A percentile compares a stretch with the other conserved stretches of the same genome.
Evolutionary conservation across 1,140 invertebrate species (phyloP).

Genomic region (Drosophila trapezifrons): DNA sequence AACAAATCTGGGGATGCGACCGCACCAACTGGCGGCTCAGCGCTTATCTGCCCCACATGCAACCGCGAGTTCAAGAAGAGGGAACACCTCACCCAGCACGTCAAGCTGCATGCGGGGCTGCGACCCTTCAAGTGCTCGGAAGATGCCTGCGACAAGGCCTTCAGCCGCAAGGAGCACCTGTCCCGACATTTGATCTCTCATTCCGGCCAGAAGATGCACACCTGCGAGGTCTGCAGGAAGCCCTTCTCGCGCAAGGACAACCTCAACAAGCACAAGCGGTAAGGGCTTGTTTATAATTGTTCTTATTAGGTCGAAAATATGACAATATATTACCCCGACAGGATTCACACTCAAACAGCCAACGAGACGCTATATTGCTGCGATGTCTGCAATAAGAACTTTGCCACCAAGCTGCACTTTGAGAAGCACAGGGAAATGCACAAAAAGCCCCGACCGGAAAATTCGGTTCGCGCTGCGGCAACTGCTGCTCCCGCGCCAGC

Average conservation of each 20-base stretch:
- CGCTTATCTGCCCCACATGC: constrained; percentile 85
- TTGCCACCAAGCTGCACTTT: constrained; percentile 89
- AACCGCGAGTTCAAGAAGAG: constrained; percentile 90
- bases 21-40: constrained; percentile 3
- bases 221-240: constrained; percentile 91
- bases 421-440: constrained; percentile 86
- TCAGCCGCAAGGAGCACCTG: constrained; percentile 89
- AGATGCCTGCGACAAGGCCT: constrained; percentile 88
- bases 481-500: constrained; percentile 4
- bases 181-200: constrained; percentile 90
- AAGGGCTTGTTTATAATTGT: background rate
- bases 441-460: constrained; percentile 47
- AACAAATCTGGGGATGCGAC: constrained; percentile 22
- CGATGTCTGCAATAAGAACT: constrained; percentile 89
- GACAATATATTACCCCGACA: constrained; percentile 22
- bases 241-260: constrained; percentile 91
- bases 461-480: constrained; percentile 6
- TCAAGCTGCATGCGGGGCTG: constrained; percentile 89
- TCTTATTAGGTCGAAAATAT: background rate
- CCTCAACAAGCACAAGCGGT: constrained; percentile 88
- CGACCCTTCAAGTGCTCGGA: constrained; percentile 87
- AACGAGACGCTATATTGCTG: constrained; percentile 90
- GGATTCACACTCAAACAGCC: constrained; percentile 78
- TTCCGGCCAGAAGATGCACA: constrained; percentile 90
- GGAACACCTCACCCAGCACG: constrained; percentile 89